Base-by-base conservation (phyloP, 2,113 vertebrate species). In the Lophochroa leadbeateri region DNA sequence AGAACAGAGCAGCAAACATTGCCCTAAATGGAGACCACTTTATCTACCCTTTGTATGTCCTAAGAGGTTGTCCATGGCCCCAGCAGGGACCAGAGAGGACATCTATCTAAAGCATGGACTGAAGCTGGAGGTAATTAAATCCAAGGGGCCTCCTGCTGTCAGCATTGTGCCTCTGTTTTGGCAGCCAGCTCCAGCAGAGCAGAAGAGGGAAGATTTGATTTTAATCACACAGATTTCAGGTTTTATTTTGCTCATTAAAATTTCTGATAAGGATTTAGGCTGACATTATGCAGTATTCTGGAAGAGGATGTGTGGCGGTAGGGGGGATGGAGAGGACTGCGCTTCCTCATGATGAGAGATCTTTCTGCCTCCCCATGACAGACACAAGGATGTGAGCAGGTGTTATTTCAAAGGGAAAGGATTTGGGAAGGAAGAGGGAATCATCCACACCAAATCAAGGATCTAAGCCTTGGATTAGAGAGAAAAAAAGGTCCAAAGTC, bases 211-310 rank as follows among this genome's bases (percentile, higher is more conserved):
- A 97, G 97, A 97, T 98, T 98, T 98, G 97, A 98, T 98, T 98
- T 98, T 98, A 98, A 98, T 98, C 97, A 97, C 97, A 88, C 93
- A 97, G 98, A 98, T 98, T 98, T 98, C 95, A 97, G 96, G 97
- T 98, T 98, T 98, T 98, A 98, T 98, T 98, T 98, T 95, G 92
- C 97, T 98, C 97, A 97, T 98, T 98, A 98, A 98, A 98, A 98
- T 98, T 98, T 97, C 97, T 96, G 96, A 97, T 97, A 98, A 98
- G 97, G 98, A 98, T 98, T 98, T 97, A 98, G 95, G 96, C 96
- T 97, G 98, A 97, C 97, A 97, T 98, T 98, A 97, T 97, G 96
- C 93, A 82, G 87, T 87, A 97, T 95, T 97, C 95, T 70, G 96
- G 97, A 92, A 92, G 74, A 96, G 95, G 95, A 96, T 94, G 95